Evolutionary conservation across 2,888 invertebrate genomes (phyloP), one percentile per base, ranked within the genome.

Genomic region (Onchidella celtica): DNA sequence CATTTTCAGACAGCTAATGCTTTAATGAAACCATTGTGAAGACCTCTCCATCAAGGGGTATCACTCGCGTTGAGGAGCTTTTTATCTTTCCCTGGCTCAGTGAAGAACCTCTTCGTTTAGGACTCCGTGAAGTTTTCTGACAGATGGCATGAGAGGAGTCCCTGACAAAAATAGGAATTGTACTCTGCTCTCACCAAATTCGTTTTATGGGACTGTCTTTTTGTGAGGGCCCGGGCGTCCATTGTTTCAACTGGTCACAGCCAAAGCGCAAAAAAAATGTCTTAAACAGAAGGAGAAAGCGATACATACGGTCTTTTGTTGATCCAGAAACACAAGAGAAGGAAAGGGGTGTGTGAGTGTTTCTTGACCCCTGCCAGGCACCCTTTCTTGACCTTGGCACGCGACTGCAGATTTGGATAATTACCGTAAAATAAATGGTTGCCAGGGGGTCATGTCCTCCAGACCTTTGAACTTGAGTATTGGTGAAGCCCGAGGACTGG

Each of bases 341-440:
- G 32, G 29, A 32, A 40, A 29, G 65, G 38, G 34, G 63, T 29
- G 40, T 65, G 75, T 47, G 38, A 47, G 24, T n/a, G 65, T 76
- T 76, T 40, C 75, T 65, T 76, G 75, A 76, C 75, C 75, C 63
- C 47, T 36, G 63, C 47, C 65, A 55, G 75, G 9, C 75, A 27
- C n/a, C 29, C 66, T 76, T 65, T 76, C 75, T 76, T 76, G 65
- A 65, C 75, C 65, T 40, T 40, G 61, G 75, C 75, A 76, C 75
- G 75, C 75, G 75, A 76, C 63, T 76, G 75, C 75, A 76, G 65
- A 40, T 76, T 65, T 40, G 17, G 65, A 76, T 76, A 76, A 76
- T 76, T 76, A 65, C 61, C 63, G 40, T 17, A 74, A 76, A 76
- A n/a, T n/a, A n/a, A 65, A 76, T 76, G 75, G 65, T 61, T 3